Evolutionary conservation across 2,797 vertebrate genomes (phyloP).

Genomic region (Halcyon chelicuti): DNA sequence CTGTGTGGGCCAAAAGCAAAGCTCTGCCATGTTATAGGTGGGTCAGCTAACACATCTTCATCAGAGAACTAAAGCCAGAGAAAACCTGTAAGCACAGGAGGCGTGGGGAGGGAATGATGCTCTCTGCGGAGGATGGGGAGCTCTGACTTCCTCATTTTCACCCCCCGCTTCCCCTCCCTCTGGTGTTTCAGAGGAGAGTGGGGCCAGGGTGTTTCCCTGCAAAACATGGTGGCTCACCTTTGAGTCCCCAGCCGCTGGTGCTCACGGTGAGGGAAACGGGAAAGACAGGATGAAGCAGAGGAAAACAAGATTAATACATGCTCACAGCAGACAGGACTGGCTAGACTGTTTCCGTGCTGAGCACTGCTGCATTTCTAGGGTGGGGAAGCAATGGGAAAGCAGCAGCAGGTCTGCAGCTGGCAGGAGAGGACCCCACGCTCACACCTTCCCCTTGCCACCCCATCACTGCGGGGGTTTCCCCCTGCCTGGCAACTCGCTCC

Average conservation of each 20-base stretch:
- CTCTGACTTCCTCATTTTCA: neutral
- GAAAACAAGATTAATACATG: constrained; percentile 69
- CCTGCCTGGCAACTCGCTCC: neutral
- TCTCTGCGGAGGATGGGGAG: neutral
- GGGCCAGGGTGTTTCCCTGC: constrained; percentile 60
- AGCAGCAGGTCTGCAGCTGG: neutral
- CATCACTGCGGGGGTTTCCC: neutral
- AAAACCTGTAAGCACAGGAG: neutral
- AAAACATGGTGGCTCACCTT: constrained; percentile 64
- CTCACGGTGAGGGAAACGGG: constrained; percentile 33
- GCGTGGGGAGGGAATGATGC: neutral
- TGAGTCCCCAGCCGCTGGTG: constrained; percentile 64
- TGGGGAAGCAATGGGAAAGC: neutral
- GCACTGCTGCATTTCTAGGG: neutral
- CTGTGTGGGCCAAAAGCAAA: constrained; percentile 61
- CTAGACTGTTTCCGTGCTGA: constrained; percentile 17
- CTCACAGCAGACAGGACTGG: constrained; percentile 12
- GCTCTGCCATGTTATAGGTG: constrained; percentile 5
- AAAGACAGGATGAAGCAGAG: constrained; percentile 36
- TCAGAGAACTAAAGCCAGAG: constrained; percentile 29
- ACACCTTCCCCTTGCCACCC: neutral
- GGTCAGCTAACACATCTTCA: constrained; percentile 43
- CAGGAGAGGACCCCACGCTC: neutral
- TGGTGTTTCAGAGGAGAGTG: neutral
- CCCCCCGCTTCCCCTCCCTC: neutral